A percentile compares a stretch with the other conserved stretches of the same genome.
These are phyloP conservation scores for Pipistrellus pipistrellus DNA, from an alignment of 2,797 vertebrate genomes.

Conservation along the genomic window DNA sequence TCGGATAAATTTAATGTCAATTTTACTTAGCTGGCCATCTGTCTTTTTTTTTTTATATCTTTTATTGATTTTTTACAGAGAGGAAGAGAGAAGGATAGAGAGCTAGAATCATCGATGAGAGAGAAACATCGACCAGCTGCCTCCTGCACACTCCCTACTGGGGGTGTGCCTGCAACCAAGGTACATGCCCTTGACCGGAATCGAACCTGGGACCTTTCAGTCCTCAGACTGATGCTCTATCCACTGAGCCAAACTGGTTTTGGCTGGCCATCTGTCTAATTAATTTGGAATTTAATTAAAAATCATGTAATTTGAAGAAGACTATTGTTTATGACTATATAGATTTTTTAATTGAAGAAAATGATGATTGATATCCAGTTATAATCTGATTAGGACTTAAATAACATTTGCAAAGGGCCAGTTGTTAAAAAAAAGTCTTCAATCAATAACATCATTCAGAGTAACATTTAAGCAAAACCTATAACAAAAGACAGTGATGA, in stretches of 20 bases:
- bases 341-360: background rate
- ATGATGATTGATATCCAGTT: background rate
- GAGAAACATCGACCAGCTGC: too few species aligned
- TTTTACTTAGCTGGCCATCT: conserved; percentile 63
- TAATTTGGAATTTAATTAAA: conserved; percentile 60
- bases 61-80: too few species aligned
- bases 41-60: conserved; percentile 26
- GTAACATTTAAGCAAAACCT: conserved; percentile 16
- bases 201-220: too few species aligned
- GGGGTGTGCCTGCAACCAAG: too few species aligned
- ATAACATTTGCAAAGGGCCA: background rate
- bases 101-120: too few species aligned
- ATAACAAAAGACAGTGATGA: background rate
- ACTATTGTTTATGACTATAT: background rate
- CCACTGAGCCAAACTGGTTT: too few species aligned
- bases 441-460: background rate
- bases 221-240: too few species aligned
- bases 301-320: conserved; percentile 51
- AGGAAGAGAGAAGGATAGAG: too few species aligned
- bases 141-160: too few species aligned
- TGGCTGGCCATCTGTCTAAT: conserved; percentile 6
- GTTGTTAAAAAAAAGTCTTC: conserved; percentile 45
- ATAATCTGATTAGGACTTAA: conserved; percentile 26
- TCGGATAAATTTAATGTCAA: conserved; percentile 61
- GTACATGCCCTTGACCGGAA: too few species aligned